These are phyloP conservation scores for Chymomyza costata DNA, from an alignment of 1,140 invertebrate species.

Conservation along the genomic window DNA sequence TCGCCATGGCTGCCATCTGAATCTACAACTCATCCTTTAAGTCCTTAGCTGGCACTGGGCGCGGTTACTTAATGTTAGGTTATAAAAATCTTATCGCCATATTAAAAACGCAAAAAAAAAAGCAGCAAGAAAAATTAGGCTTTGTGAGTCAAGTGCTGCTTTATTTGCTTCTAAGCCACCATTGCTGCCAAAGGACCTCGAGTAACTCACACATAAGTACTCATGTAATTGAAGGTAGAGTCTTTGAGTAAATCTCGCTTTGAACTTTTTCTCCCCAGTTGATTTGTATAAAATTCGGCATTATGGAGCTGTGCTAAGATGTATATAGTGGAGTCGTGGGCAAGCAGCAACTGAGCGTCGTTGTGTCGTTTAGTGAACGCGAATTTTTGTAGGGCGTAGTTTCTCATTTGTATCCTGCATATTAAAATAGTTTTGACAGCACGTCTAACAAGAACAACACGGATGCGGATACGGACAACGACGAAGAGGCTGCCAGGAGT, in stretches of 20 bases:
- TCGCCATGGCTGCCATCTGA: no score
- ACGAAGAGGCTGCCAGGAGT: not conserved
- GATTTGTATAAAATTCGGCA: slow-evolving; percentile 2
- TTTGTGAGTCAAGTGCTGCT: no score
- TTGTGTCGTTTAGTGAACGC: no score
- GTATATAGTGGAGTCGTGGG: no score
- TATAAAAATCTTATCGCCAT: slow-evolving; percentile 20
- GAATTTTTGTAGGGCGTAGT: not conserved
- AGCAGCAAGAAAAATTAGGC: no score
- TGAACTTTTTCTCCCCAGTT: slow-evolving; percentile 14
- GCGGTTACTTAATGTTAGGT: no score
- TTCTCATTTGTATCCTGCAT: slow-evolving; percentile 27
- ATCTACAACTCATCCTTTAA: no score
- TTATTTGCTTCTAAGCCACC: no score
- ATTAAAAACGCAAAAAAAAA: slow-evolving; percentile 19
- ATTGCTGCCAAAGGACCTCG: not conserved
- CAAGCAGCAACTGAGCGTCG: not conserved
- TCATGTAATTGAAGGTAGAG: no score
- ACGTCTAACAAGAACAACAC: slow-evolving; percentile 28
- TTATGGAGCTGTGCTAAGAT: no score
- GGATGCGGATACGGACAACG: not conserved
- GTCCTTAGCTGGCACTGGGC: no score
- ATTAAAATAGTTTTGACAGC: slow-evolving; percentile 50
- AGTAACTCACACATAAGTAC: not conserved
- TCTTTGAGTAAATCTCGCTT: slow-evolving; percentile 15